These are phyloP conservation scores for Struthidea cinerea DNA, from an alignment of 2,113 vertebrate species.

Conservation along the genomic window DNA sequence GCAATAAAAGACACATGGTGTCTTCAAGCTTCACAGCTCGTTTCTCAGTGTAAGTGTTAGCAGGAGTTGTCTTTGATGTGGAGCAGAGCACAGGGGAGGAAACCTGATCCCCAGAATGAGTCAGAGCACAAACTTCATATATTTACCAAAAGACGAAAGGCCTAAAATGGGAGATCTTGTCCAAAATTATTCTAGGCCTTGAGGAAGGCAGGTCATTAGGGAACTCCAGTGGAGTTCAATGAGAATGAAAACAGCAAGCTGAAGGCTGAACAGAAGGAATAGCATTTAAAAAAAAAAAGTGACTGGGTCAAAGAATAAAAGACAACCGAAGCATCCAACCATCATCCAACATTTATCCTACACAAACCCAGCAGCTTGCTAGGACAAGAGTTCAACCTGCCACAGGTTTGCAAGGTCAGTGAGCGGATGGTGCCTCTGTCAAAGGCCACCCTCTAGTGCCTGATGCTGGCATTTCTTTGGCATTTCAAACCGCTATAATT, in stretches of 20 bases:
- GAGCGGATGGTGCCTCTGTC: neutral
- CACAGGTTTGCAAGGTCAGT: neutral
- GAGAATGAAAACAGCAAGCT: neutral
- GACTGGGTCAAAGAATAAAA: neutral
- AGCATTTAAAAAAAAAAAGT: neutral
- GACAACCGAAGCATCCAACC: neutral
- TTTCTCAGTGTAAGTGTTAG: neutral
- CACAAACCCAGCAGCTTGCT: neutral
- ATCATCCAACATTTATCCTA: neutral
- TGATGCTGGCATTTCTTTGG: neutral
- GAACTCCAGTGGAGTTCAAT: neutral
- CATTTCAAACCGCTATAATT: neutral
- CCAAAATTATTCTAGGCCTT: neutral
- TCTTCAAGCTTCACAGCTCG: constrained; percentile 30
- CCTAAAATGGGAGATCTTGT: neutral
- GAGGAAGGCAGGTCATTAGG: neutral
- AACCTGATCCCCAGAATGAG: neutral
- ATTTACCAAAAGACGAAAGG: neutral
- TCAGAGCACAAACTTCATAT: neutral
- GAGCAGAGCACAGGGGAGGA: neutral
- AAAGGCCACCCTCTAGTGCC: constrained; percentile 12
- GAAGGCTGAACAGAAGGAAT: neutral
- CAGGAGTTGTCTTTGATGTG: neutral
- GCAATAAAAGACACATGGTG: neutral
- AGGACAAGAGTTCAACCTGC: neutral